These are phyloP conservation scores for Drosophila fungiperda DNA, from an alignment of 2,888 invertebrate genomes.

Conservation along the genomic window DNA sequence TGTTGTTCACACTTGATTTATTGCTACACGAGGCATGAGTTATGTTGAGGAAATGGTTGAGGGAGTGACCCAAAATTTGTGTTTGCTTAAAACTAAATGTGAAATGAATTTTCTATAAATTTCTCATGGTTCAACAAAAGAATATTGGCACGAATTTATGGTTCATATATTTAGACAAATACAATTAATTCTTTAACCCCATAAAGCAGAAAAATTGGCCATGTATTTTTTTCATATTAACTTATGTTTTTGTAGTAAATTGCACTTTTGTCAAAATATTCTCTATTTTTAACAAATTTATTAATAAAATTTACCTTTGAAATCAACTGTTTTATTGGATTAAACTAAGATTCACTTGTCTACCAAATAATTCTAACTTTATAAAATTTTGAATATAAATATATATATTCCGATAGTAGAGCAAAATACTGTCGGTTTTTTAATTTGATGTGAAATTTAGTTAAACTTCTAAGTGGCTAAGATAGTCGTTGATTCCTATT, in stretches of 20 bases:
- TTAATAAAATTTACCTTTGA: background rate
- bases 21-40: constrained; percentile 28
- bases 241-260: background rate
- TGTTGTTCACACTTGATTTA: constrained; percentile 49
- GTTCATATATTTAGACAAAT: background rate
- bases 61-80: background rate
- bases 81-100: background rate
- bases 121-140: background rate
- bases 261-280: background rate
- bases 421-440: background rate
- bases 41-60: constrained; percentile 27
- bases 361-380: background rate
- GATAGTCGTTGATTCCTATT: background rate
- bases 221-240: background rate
- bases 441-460: background rate
- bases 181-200: background rate
- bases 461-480: too few species aligned
- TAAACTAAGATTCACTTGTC: background rate
- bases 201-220: background rate
- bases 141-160: background rate
- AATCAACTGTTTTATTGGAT: background rate
- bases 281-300: background rate
- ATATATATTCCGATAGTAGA: too few species aligned
- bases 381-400: background rate
- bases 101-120: background rate